Evolutionary conservation across 2,888 invertebrate species (phyloP).

Genomic region (Plemyria rubiginata): DNA sequence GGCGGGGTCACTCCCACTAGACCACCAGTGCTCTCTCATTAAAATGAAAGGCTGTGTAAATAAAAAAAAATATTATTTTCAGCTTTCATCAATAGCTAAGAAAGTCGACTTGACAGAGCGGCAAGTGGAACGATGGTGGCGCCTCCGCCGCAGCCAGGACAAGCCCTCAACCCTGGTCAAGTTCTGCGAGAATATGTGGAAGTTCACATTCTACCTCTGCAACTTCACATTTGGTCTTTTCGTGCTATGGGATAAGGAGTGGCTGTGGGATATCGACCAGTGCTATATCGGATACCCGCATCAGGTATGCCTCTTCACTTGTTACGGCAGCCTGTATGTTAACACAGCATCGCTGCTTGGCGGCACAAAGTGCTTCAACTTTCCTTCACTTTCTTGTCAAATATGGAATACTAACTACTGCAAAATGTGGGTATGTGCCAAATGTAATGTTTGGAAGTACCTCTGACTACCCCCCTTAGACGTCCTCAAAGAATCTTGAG

Average conservation of each 20-base stretch:
- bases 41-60: no score
- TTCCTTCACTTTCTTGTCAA: no score
- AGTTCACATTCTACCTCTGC: slow-evolving; percentile 93
- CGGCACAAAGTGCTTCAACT: no score
- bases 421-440: no score
- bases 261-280: slow-evolving; percentile 96
- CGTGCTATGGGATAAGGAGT: slow-evolving; percentile 95
- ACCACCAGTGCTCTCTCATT: no score
- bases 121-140: slow-evolving; percentile 96
- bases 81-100: slow-evolving; percentile 90
- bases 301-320: slow-evolving; percentile 81
- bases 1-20: no score
- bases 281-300: slow-evolving; percentile 94
- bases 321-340: neutral
- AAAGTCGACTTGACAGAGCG: slow-evolving; percentile 93
- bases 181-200: slow-evolving; percentile 97
- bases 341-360: no score
- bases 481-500: no score
- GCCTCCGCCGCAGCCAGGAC: slow-evolving; percentile 92
- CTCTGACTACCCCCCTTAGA: no score
- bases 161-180: slow-evolving; percentile 96
- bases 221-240: slow-evolving; percentile 93
- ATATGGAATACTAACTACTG: no score
- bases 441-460: no score
- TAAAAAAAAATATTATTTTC: no score